Conservation (phyloP, 2,113 vertebrate species). For the Ancistrus triradiatus region DNA sequence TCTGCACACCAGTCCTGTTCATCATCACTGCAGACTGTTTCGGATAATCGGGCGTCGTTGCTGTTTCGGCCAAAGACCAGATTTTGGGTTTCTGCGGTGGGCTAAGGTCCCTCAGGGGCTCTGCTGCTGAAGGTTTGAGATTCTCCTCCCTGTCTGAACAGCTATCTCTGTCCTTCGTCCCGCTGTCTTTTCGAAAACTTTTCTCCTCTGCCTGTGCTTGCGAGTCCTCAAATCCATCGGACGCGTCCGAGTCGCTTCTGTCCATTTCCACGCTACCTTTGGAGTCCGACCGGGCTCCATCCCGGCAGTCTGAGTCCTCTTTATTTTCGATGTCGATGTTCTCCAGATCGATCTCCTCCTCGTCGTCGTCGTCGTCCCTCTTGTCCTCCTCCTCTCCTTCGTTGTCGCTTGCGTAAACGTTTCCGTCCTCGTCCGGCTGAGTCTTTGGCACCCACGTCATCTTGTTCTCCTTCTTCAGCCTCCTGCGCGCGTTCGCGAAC, state of each 20-base stretch:
- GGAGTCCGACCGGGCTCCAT: slow-evolving; percentile 77
- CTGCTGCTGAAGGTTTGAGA: slow-evolving; percentile 64
- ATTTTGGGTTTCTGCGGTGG: slow-evolving; percentile 89
- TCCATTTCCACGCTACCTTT: slow-evolving; percentile 75
- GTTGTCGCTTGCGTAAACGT: slow-evolving; percentile 86
- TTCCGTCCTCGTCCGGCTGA: slow-evolving; percentile 90
- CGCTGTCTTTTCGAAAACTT: slow-evolving; percentile 71
- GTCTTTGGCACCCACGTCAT: slow-evolving; percentile 91
- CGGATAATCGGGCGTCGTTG: slow-evolving; percentile 91
- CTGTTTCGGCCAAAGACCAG: slow-evolving; percentile 97
- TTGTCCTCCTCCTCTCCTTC: slow-evolving; percentile 77
- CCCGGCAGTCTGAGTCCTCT: slow-evolving; percentile 79
- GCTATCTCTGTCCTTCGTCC: slow-evolving; percentile 65
- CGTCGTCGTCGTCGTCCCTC: slow-evolving; percentile 88
- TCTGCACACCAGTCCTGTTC: slow-evolving; percentile 81
- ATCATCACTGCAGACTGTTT: slow-evolving; percentile 76
- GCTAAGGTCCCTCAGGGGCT: slow-evolving; percentile 69
- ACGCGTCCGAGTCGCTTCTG: slow-evolving; percentile 84
- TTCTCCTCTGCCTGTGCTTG: slow-evolving; percentile 72
- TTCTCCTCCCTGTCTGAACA: slow-evolving; percentile 51
- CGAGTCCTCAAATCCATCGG: slow-evolving; percentile 86
- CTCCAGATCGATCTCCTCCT: slow-evolving; percentile 94
- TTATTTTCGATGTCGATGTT: slow-evolving; percentile 88
- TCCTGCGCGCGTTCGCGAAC: slow-evolving; percentile 84
- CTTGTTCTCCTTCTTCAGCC: slow-evolving; percentile 92